Base-by-base conservation (phyloP, 2,113 vertebrate species). In the Amphiprion percula region DNA sequence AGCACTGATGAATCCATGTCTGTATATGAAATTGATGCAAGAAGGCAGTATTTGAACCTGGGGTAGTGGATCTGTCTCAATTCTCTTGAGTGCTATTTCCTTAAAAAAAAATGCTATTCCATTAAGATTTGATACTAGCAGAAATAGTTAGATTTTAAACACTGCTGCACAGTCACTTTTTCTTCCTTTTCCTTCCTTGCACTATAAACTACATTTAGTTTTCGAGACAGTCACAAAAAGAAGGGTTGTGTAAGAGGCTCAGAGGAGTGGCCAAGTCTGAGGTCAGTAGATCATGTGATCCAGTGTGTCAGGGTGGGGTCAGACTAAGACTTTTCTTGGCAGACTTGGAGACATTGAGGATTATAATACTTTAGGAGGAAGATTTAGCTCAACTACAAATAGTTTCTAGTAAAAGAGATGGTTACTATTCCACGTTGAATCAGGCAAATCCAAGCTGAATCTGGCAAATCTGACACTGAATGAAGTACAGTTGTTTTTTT, bases 221-320 rank as follows among this genome's bases (percentile, higher is more conserved):
- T 21, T 28, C 54, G 28, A 72, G 61, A 68, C 16, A 84, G 77
- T 71, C 53, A 56, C 11, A 14, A 78, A 84, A 77, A 78, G 62
- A 63, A 23, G 19, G 61, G 58, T 89, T 91, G 87, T 73, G 52
- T 86, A 90, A 90, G 78, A 84, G 44, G 73, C 80, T 87, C 79
- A 23, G 41, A 88, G 85, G 85, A 89, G 87, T 79, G 84, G 89
- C 88, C 37, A 52, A 69, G 55, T 70, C 50, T 89, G 84, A 88
- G 87, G 90, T 91, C 89, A 91, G 78, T 81, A 66, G 77, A 83
- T 80, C 90, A 87, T 46, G 75, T 92, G 90, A 83, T 76, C 64
- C 11, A 7, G 30, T n/a, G 21, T 79, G 84, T 89, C 86, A 80
- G 90, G 90, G 89, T 74, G 87, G 86, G 75, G 87, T 90, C 79